These are phyloP conservation scores for Julus scandinavius DNA, from an alignment of 2,888 invertebrate genomes.

Conservation along the genomic window DNA sequence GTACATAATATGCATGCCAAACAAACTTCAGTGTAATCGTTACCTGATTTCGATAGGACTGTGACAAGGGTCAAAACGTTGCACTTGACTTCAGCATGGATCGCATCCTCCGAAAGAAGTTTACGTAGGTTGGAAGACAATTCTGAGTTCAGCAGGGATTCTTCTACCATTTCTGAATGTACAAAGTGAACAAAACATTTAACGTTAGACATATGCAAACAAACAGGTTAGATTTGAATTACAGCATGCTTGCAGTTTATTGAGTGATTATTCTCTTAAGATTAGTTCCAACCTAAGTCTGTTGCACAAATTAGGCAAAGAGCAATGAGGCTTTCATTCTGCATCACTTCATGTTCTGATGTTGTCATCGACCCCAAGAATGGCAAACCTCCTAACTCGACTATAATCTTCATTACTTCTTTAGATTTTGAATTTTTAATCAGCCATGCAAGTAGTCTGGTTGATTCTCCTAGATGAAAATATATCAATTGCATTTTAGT, in stretches of 20 bases:
- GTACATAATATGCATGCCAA: neutral
- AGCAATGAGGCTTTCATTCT: constrained; percentile 59
- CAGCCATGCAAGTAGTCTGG: constrained; percentile 71
- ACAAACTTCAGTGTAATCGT: neutral
- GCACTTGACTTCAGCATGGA: constrained; percentile 53
- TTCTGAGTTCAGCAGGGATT: constrained; percentile 24
- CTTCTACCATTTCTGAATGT: constrained; percentile 52
- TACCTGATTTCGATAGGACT: constrained; percentile 43
- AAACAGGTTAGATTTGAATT: neutral
- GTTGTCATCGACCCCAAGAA: constrained; percentile 84
- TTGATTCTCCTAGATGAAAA: constrained; percentile 65
- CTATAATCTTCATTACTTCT: constrained; percentile 68
- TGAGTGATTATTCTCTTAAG: neutral
- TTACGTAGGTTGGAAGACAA: constrained; percentile 55
- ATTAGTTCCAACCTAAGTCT: constrained; percentile 52
- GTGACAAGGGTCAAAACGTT: constrained; percentile 56
- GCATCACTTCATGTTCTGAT: constrained; percentile 86
- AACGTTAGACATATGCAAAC: neutral
- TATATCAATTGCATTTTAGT: neutral
- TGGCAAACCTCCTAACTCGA: constrained; percentile 75
- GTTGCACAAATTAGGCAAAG: constrained; percentile 56
- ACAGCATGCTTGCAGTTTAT: neutral
- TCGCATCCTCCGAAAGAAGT: constrained; percentile 51
- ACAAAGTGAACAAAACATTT: neutral
- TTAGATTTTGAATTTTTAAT: constrained; percentile 74